Base-by-base conservation (phyloP, 2,797 vertebrate species). In the Sternarchorhynchus goeldii region DNA sequence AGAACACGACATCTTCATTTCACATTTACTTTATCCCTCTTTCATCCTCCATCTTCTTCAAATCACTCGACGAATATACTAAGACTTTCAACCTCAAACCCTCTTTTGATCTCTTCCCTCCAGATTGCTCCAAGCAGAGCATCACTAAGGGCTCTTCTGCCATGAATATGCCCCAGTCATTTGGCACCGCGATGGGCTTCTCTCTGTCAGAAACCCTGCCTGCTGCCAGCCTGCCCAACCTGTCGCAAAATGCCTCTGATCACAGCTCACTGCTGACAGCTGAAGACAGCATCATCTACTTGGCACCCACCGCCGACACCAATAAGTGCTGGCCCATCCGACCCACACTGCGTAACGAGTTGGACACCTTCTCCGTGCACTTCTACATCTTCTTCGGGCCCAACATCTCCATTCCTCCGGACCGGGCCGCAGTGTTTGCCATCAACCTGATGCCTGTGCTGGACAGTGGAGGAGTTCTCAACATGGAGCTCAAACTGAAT, bases 361-460 rank as follows among this genome's bases (percentile, higher is more conserved):
- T 99, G 89, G 97, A 99, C 88, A 97, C 98, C 82, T 99, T 99
- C 91, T 99, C 98, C 0, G 97, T 98, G 76, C 98, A 99, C 90
- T 99, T 99, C 93, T 99, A 99, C 81, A 96, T 99, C 86, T 99
- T 99, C 92, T 99, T 99, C 0, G 96, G 97, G 21, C 98, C 97
- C 73, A 99, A 97, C 0, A 96, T 99, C 78, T 95, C 95, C 0
- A 91, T 99, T 45, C 97, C 96, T 0, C 96, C 97, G 0, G 95
- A 96, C 86, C 92, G 94, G 62, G 95, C 96, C 0, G 96, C 97
- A 0, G 93, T 98, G 88, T 98, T 99, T 0, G 95, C 95, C 85
- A 94, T 99, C 90, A 95, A 95, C 86, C 93, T 99, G 50, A 94
- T 99, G 89, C 97, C 98, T 0, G 96, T 98, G 63, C 90, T 99